Base-by-base conservation (phyloP, 2,888 invertebrate species). In the Leptopilina syphax region DNA sequence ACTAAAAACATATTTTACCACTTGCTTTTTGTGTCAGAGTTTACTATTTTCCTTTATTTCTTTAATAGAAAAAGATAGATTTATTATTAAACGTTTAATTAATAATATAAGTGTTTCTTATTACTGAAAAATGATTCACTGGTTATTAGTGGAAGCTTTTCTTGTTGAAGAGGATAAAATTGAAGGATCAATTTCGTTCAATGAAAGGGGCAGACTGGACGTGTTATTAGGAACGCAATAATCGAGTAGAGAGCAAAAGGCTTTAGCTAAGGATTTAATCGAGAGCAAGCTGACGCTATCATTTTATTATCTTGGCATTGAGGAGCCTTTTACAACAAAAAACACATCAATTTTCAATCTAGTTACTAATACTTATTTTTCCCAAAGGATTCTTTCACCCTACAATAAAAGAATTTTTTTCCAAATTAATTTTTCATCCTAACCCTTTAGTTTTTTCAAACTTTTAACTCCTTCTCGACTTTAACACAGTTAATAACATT, bases 271-370 rank as follows among this genome's bases (percentile, higher is more conserved):
- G 73, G 34, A 73, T 73, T 73, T 73, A 73, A 73, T 73, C 73
- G 73, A 73, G 57, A 73, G 73, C 73, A 73, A 73, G 73, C 73
- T 73, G 73, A 73, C 73, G 73, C 57, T 57, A 73, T 57, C 57
- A 73, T 73, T 73, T 41, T 57, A 73, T 73, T 57, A 73, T 73
- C 57, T 57, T 57, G 47, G 47, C 67, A 67, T 47, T 67, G 73
- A 73, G 57, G 34, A 57, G 34, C n/a, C 57, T 57, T 73, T 73
- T 57, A 57, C 57, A 34, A 57, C 41, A 60, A 34, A 73, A 73
- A 73, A 73, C 73, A 73, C 41, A 12, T 34, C n/a, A 13, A 9
- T 73, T 73, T 13, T n/a, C 24, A 10, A n/a, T 4, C 8, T 34
- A 34, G 34, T 54, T 10, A 70, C 34, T 34, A 34, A 34, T 34